phyloP scores from a whole-genome alignment of 2,888 invertebrate species.

The Malacosoma neustria region DNA sequence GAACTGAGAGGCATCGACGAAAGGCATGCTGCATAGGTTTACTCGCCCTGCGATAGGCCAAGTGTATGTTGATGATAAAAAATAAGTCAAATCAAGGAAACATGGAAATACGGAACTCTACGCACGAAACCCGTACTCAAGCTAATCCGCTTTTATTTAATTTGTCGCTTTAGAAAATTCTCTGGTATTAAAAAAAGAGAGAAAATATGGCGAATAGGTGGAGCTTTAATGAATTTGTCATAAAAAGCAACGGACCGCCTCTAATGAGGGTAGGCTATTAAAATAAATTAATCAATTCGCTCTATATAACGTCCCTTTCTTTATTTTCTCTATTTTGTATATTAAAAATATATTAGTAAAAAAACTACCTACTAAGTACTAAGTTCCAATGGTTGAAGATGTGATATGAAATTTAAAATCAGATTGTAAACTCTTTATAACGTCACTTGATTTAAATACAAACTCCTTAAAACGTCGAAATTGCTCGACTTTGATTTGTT shows the following conservation, averaged over 20 bases:
- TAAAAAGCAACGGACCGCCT: conserved; percentile 40
- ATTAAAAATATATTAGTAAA: neutral
- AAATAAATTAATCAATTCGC: conserved; percentile 32
- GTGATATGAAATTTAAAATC: too few relatives aligned
- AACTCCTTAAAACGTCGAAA: too few relatives aligned
- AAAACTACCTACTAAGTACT: too few relatives aligned
- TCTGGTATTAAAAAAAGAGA: conserved; percentile 13
- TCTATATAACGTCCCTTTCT: neutral
- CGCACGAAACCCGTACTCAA: conserved; percentile 12
- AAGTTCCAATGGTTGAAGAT: too few relatives aligned
- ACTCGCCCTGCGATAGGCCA: too few relatives aligned
- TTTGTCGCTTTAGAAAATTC: conserved; percentile 39
- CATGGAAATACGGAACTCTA: neutral
- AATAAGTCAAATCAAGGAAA: too few relatives aligned
- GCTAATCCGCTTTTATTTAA: conserved; percentile 27
- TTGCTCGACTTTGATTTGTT: too few relatives aligned
- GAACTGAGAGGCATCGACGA: too few relatives aligned
- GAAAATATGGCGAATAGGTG: conserved; percentile 28
- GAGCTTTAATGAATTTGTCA: conserved; percentile 39
- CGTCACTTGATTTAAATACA: too few relatives aligned
- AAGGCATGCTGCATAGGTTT: too few relatives aligned
- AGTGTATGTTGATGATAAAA: too few relatives aligned
- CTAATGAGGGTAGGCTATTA: conserved; percentile 45
- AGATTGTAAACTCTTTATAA: too few relatives aligned
- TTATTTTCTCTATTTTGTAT: neutral